Evolutionary conservation across 2,113 vertebrate genomes (phyloP).

Genomic region (Hyla sarda): DNA sequence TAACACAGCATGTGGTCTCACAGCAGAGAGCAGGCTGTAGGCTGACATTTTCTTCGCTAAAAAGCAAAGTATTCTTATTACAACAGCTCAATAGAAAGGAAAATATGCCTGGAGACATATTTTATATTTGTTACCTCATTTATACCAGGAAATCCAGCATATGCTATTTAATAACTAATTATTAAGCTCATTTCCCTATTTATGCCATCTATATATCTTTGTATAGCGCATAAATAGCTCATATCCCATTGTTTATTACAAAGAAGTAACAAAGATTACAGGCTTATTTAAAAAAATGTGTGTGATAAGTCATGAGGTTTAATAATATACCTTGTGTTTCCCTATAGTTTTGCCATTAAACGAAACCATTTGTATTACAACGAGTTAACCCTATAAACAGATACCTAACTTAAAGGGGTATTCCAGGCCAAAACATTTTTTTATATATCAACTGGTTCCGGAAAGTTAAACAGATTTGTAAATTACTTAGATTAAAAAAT

Average conservation of each 20-base stretch:
- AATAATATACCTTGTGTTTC: too few relatives aligned
- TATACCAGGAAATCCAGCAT: neutral
- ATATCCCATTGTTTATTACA: neutral
- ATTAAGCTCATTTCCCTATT: neutral
- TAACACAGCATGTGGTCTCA: constrained; percentile 41
- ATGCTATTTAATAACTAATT: neutral
- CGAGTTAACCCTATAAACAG: too few relatives aligned
- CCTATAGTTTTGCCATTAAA: too few relatives aligned
- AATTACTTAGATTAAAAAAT: too few relatives aligned
- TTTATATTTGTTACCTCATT: neutral
- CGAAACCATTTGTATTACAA: too few relatives aligned
- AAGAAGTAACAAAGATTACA: neutral
- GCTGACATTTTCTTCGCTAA: neutral
- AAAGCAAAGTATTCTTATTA: constrained; percentile 22
- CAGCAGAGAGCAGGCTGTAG: constrained; percentile 26
- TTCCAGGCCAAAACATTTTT: too few relatives aligned
- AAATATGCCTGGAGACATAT: neutral
- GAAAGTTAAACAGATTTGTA: too few relatives aligned
- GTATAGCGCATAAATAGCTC: neutral
- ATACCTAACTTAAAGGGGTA: too few relatives aligned
- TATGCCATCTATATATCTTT: neutral
- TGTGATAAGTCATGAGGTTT: too few relatives aligned
- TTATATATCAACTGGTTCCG: too few relatives aligned
- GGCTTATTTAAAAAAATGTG: neutral
- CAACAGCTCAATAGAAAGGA: constrained; percentile 3